Conservation (phyloP, 2,797 vertebrate genomes). For the Malurus leucopterus region DNA sequence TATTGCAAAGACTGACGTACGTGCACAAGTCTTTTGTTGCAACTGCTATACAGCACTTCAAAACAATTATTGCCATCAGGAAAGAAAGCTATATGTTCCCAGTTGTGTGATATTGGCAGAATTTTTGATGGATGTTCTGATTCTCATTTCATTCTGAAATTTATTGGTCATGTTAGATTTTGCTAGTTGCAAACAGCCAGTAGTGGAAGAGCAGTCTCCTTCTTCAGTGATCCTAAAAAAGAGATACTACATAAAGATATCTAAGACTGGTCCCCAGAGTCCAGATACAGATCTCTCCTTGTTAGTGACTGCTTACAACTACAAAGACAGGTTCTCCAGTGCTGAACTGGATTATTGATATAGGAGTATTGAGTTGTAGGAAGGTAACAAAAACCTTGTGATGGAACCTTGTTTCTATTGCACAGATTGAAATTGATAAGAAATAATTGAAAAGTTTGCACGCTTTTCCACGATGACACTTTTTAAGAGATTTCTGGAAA, state of each 20-base stretch:
- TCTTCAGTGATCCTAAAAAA: not conserved
- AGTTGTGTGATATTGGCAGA: not conserved
- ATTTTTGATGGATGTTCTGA: not conserved
- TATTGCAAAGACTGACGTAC: not conserved
- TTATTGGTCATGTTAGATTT: not conserved
- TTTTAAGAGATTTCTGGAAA: not conserved
- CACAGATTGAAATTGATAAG: not conserved
- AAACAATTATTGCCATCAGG: not conserved
- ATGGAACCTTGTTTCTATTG: not conserved
- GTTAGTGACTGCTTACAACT: not conserved
- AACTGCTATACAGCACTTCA: not conserved
- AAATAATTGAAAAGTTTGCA: not conserved
- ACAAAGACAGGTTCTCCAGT: not conserved
- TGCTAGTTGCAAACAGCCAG: not conserved
- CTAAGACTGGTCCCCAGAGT: not conserved
- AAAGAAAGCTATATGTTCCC: not conserved
- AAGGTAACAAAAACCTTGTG: not conserved
- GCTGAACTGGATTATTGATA: not conserved
- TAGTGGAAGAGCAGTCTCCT: not conserved
- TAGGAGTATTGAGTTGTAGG: not conserved
- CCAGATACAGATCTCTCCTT: not conserved
- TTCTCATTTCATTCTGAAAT: not conserved
- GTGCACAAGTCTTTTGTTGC: rapidly evolving
- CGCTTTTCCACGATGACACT: not conserved
- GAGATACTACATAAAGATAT: not conserved